phyloP scores from a whole-genome alignment of 2,797 vertebrate genomes.

The Calcarius lapponicus region DNA sequence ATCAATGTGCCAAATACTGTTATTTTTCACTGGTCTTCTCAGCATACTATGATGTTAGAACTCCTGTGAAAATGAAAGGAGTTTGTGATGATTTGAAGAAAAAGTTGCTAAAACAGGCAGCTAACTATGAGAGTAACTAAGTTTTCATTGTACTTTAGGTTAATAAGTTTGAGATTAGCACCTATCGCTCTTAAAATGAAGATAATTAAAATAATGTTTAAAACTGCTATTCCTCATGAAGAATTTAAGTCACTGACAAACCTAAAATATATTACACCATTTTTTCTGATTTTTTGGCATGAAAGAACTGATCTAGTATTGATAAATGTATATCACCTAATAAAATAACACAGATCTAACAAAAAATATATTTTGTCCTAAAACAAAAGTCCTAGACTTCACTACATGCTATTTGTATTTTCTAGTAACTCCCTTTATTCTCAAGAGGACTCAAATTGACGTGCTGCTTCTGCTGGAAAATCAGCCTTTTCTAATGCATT shows the following conservation, averaged over 20 bases:
- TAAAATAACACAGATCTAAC: background rate
- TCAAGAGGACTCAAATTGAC: background rate
- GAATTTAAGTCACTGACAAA: background rate
- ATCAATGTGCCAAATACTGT: background rate
- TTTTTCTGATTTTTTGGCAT: background rate
- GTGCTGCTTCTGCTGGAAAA: slow-evolving; percentile 12
- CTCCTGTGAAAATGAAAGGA: background rate
- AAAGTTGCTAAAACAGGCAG: background rate
- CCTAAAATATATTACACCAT: background rate
- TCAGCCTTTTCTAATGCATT: background rate
- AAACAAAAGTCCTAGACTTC: slow-evolving; percentile 27
- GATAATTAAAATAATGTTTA: background rate
- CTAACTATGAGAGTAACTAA: background rate
- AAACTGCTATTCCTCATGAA: background rate
- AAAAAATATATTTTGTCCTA: background rate
- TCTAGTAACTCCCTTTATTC: background rate
- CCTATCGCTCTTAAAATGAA: background rate
- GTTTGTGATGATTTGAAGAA: background rate
- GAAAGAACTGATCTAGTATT: slow-evolving; percentile 17
- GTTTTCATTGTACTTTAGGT: background rate
- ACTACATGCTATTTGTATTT: background rate
- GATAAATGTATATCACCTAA: background rate
- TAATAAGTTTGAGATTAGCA: background rate
- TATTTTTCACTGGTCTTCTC: background rate
- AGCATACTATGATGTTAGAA: background rate